These are phyloP conservation scores for Brachystomella parvula DNA, from an alignment of 1,140 invertebrate genomes.

Conservation along the genomic window DNA sequence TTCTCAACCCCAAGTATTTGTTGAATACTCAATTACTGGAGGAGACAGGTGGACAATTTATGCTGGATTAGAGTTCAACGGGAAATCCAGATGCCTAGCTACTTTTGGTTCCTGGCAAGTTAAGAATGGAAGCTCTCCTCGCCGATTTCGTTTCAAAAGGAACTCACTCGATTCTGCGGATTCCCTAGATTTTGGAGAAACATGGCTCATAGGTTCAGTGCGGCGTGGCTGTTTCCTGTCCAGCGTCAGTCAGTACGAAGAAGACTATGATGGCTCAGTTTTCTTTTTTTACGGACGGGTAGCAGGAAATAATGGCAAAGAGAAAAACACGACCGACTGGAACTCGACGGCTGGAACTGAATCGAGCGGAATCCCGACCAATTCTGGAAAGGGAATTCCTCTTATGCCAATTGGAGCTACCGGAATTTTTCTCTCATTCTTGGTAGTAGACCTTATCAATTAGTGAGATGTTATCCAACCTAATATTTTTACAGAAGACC, in stretches of 20 bases:
- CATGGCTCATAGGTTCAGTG: background rate
- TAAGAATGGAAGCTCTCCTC: background rate
- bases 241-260: background rate
- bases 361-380: background rate
- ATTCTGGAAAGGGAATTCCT: too few species aligned
- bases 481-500: too few species aligned
- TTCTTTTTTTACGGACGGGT: background rate
- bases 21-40: background rate
- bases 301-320: background rate
- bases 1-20: background rate
- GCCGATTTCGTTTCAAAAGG: background rate
- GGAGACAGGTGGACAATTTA: conserved; percentile 13
- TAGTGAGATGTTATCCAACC: too few species aligned
- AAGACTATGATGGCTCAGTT: background rate
- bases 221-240: background rate
- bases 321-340: background rate
- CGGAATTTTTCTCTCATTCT: too few species aligned
- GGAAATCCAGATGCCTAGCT: background rate
- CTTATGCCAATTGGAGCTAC: too few species aligned
- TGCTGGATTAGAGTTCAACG: conserved; percentile 9
- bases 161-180: too few species aligned
- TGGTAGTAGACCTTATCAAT: too few species aligned
- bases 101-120: too few species aligned
- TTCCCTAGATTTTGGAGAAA: background rate
- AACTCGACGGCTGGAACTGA: background rate